Percentiles rank a stretch among this genome's conserved stretches.
phyloP scores from a whole-genome alignment of 1,140 invertebrate species.

The Reticulitermes speratus region DNA sequence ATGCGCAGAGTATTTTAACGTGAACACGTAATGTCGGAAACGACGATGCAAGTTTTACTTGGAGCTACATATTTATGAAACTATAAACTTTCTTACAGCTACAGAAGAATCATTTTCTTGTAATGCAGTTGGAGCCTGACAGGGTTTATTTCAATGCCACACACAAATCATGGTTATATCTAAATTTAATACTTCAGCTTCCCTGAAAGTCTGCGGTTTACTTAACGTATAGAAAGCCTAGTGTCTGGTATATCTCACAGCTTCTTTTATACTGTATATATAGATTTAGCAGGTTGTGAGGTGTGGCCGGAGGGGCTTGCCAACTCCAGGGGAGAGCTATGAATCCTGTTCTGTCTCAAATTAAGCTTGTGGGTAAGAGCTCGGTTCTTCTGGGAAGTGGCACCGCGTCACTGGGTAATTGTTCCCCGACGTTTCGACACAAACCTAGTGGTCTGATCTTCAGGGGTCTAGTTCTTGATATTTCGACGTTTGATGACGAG shows the following conservation, averaged over 20 bases:
- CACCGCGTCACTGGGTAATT: no score
- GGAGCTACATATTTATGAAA: not conserved
- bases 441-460: no score
- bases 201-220: not conserved
- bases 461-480: no score
- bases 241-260: not conserved
- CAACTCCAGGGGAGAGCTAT: not conserved
- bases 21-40: no score
- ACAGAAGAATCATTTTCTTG: not conserved
- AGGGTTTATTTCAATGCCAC: not conserved
- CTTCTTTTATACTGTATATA: not conserved
- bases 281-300: not conserved
- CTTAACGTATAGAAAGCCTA: not conserved
- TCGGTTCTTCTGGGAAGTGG: no score
- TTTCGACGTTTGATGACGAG: no score
- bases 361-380: no score
- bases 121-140: not conserved
- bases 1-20: no score
- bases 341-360: no score
- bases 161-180: not conserved
- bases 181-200: not conserved
- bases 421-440: no score
- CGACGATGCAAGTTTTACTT: no score
- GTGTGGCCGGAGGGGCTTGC: not conserved
- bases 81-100: not conserved